A percentile compares a stretch with the other conserved stretches of the same genome.
phyloP scores from a whole-genome alignment of 2,888 invertebrate genomes.

The Volucella zonaria region DNA sequence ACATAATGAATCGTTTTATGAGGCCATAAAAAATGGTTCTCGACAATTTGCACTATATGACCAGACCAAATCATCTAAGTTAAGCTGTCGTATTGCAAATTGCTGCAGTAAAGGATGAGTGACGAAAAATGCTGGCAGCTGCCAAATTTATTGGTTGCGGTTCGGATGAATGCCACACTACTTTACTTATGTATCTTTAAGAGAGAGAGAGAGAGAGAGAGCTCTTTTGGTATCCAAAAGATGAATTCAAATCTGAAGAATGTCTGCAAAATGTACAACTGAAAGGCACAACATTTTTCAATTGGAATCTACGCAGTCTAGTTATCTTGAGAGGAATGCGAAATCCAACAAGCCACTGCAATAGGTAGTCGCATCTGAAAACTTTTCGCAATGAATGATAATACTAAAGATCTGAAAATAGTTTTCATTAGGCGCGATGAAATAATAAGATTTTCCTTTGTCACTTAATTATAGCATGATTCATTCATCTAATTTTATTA shows the following conservation, averaged over 20 bases:
- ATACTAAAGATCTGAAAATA: conserved; percentile 10
- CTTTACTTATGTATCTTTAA: conserved; percentile 1
- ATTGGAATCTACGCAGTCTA: background rate
- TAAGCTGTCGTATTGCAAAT: conserved; percentile 41
- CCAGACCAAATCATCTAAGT: conserved; percentile 37
- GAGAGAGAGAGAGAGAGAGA: conserved; percentile 13
- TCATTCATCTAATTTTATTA: background rate
- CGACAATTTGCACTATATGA: conserved; percentile 43
- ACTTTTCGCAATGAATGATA: conserved; percentile 17
- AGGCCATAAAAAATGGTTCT: conserved; percentile 59
- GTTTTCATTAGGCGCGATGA: background rate
- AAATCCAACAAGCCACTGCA: background rate
- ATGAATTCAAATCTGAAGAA: conserved; percentile 20
- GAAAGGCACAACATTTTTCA: conserved; percentile 30
- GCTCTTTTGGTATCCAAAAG: conserved; percentile 15
- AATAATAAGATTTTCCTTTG: conserved; percentile 10
- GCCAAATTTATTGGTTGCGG: conserved; percentile 62
- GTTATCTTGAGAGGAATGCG: background rate
- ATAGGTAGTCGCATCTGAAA: background rate
- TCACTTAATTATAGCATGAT: background rate
- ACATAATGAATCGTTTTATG: conserved; percentile 67
- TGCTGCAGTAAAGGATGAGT: conserved; percentile 62
- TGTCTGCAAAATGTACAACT: conserved; percentile 8
- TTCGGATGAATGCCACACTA: conserved; percentile 6
- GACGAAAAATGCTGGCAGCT: conserved; percentile 68